A percentile compares a stretch with the other conserved stretches of the same genome.
These are phyloP conservation scores for Ceratoteleas bidentatus DNA, from an alignment of 1,140 invertebrate species.

Conservation along the genomic window DNA sequence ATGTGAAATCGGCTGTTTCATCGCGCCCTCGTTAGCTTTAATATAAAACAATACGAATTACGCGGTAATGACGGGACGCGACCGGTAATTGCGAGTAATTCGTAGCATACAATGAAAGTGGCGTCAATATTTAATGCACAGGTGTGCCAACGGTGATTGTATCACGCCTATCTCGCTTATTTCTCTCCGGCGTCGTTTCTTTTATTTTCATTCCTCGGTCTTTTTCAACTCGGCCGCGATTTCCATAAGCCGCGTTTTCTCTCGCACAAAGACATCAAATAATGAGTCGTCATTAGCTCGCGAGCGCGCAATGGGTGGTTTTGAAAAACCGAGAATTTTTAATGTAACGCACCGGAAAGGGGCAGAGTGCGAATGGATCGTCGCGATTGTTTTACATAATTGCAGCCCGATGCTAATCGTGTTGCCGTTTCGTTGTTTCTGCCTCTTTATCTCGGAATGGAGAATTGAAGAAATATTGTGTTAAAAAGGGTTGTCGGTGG, in stretches of 20 bases:
- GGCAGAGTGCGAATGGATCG: neutral
- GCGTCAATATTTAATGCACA: conserved; percentile 63
- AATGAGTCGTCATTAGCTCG: conserved; percentile 37
- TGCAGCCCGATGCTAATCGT: too few species aligned
- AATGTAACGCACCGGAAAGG: conserved; percentile 15
- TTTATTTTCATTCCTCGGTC: conserved; percentile 35
- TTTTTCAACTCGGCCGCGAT: conserved; percentile 30
- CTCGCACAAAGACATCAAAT: conserved; percentile 44
- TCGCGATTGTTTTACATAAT: neutral
- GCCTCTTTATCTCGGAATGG: too few species aligned
- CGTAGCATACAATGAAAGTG: conserved; percentile 56
- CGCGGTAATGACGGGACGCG: conserved; percentile 33
- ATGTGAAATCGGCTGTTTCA: conserved; percentile 38
- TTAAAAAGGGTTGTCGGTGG: too few species aligned
- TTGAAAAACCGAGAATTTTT: conserved; percentile 9
- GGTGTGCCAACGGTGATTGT: conserved; percentile 62
- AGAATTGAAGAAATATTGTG: too few species aligned
- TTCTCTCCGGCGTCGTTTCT: conserved; percentile 3
- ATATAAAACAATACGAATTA: conserved; percentile 57
- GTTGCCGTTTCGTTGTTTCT: too few species aligned
- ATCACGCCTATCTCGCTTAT: conserved; percentile 32
- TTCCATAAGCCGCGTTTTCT: conserved; percentile 51
- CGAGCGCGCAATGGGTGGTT: conserved; percentile 8
- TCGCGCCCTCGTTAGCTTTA: conserved; percentile 44
- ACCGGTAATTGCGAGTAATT: conserved; percentile 59